Evolutionary conservation across 2,797 vertebrate genomes (phyloP).

Genomic region (Holocentrus rufus): DNA sequence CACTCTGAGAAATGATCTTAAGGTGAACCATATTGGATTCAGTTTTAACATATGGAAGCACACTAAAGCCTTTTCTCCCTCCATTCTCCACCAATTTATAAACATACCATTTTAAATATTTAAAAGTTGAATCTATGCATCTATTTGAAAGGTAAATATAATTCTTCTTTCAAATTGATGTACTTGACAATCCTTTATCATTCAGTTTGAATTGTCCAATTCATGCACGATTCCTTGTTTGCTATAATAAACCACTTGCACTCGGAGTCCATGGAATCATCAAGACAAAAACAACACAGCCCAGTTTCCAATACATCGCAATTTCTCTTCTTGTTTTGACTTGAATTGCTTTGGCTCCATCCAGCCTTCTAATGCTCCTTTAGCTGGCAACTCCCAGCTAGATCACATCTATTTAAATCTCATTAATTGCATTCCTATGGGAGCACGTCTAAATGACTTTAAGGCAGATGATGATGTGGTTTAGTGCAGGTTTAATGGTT

Average conservation of each 20-base stretch:
- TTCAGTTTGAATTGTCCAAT: conserved; percentile 39
- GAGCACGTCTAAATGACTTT: conserved; percentile 67
- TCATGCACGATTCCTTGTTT: conserved; percentile 30
- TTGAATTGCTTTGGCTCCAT: conserved; percentile 44
- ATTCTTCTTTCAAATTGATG: conserved; percentile 13
- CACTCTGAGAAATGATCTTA: conserved; percentile 6
- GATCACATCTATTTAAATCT: conserved; percentile 62
- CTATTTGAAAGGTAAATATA: conserved; percentile 6
- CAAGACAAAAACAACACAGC: conserved; percentile 27
- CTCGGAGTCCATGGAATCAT: conserved; percentile 20
- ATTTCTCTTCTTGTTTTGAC: conserved; percentile 33
- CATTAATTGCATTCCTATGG: conserved; percentile 67
- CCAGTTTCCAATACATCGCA: conserved; percentile 4
- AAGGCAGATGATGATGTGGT: conserved; percentile 64
- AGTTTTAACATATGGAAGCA: conserved; percentile 26
- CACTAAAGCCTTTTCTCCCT: conserved; percentile 15
- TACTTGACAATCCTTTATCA: conserved; percentile 32
- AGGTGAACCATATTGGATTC: conserved; percentile 11
- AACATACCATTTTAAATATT: not conserved
- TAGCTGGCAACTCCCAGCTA: conserved; percentile 54
- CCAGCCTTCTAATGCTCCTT: conserved; percentile 57
- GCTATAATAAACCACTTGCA: conserved; percentile 24
- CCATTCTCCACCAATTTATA: conserved; percentile 5
- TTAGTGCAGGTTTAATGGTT: conserved; percentile 70
- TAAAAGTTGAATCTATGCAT: too few relatives aligned